Conservation (phyloP, 64 coral and sea anemone genomes). For the Pachyseris speciosa region DNA sequence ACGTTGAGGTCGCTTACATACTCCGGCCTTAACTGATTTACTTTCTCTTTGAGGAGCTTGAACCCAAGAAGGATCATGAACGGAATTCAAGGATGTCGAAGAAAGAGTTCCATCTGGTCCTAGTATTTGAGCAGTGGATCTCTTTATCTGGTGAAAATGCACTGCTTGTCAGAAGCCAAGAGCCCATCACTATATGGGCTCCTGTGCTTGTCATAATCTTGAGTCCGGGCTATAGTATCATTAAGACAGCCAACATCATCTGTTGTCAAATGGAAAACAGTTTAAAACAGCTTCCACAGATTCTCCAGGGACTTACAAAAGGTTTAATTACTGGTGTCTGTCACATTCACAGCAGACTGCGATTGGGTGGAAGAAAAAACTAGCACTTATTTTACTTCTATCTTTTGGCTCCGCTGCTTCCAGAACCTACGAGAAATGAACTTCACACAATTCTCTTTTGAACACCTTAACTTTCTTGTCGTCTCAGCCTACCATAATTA, state of each 20-base stretch:
- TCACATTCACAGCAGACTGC: constrained; percentile 52
- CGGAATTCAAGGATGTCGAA: no score
- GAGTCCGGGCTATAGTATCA: constrained; percentile 32
- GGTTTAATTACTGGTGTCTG: constrained; percentile 17
- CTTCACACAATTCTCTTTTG: constrained; percentile 10
- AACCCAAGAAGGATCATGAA: no score
- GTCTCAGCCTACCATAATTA: constrained; percentile 40
- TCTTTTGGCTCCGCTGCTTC: constrained; percentile 45
- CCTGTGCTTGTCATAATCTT: constrained; percentile 38
- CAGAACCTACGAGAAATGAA: constrained; percentile 45
- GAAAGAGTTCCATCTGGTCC: no score
- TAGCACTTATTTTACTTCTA: constrained; percentile 35
- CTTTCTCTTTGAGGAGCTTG: no score
- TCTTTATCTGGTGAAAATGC: constrained; percentile 30
- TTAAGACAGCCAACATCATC: constrained; percentile 20
- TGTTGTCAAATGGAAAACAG: constrained; percentile 23
- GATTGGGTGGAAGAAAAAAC: constrained; percentile 33
- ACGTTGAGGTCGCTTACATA: no score
- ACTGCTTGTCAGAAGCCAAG: constrained; percentile 26
- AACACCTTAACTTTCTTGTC: constrained; percentile 56
- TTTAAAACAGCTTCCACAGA: constrained; percentile 47
- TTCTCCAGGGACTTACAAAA: constrained; percentile 44
- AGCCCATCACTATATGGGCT: no score
- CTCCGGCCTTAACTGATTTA: no score
- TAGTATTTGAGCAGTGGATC: no score